Evolutionary conservation across 2,113 vertebrate species (phyloP), one percentile per base, ranked within the genome.

Genomic region (Sorex fumeus): DNA sequence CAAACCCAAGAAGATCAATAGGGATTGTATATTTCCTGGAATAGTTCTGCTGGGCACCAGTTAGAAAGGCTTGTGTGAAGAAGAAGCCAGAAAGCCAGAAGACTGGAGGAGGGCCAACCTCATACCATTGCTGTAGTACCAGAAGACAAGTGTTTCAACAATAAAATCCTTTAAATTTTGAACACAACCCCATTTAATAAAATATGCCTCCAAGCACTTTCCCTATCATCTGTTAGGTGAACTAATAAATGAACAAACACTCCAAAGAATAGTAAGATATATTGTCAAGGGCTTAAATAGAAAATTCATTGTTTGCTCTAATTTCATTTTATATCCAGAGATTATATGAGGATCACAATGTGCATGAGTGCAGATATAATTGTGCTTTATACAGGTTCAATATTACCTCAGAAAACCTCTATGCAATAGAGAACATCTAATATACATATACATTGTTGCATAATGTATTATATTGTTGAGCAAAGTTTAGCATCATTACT

Each of bases 31-130:
- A 96, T 94, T 99, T 99, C 64, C 99, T 97, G 89, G 99, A 98
- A 1, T 98, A 99, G 97, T 99, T 99, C 97, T 99, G 99, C 96
- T 99, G 99, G 57, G 98, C 98, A 6, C 98, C 98, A 0, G 99
- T 99, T 96, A 99, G 97, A 96, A 99, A 99, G 2, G 98, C 99
- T 97, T 99, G 98, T 1, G 98, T 99, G 98, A 99, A 99, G 98
- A 99, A 99, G 97, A 99, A 99, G 23, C 98, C 99, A 0, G 99
- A 99, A 18, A 99, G 95, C 98, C 99, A 99, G 96, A 99, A 99
- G 13, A 98, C 97, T 0, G 98, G 97, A 2, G 98, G 98, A 0
- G 96, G 97, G 28, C 98, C 98, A 0, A 97, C 70, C 40, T 99
- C 98, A 2, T 98, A 98, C 98, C 99, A 99, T 47, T 97, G 97